These are phyloP conservation scores for Cyanistes caeruleus DNA, from an alignment of 2,113 vertebrate species.

Conservation along the genomic window DNA sequence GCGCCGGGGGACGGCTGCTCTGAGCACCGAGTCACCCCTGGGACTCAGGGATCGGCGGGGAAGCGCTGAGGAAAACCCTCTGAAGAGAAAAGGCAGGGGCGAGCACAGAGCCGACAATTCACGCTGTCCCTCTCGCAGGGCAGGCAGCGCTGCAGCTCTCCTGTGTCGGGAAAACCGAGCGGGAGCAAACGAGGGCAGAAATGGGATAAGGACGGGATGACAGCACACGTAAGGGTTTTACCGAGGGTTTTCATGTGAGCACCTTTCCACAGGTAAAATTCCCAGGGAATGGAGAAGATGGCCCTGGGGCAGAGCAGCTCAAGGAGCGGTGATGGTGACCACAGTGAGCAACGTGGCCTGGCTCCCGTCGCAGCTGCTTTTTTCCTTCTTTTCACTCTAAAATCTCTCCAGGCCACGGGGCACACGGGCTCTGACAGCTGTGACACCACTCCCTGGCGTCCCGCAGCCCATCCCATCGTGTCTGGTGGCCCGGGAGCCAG, in stretches of 20 bases:
- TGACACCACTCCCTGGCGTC: neutral
- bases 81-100: neutral
- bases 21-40: neutral
- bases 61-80: neutral
- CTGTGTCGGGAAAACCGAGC: neutral
- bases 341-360: accelerated
- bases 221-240: neutral
- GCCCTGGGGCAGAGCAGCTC: neutral
- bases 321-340: neutral
- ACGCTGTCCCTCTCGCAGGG: neutral
- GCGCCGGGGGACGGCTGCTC: neutral
- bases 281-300: neutral
- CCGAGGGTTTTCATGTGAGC: neutral
- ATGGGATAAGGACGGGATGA: neutral
- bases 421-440: accelerated
- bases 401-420: accelerated
- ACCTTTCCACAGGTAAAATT: neutral
- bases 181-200: neutral
- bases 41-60: neutral
- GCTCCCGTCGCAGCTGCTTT: neutral
- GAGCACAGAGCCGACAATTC: neutral
- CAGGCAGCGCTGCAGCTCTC: neutral
- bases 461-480: accelerated
- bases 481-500: neutral
- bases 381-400: neutral